A percentile compares a stretch with the other conserved stretches of the same genome.
Conservation (phyloP, 2,888 invertebrate species). For the Phyto melanocephala region DNA sequence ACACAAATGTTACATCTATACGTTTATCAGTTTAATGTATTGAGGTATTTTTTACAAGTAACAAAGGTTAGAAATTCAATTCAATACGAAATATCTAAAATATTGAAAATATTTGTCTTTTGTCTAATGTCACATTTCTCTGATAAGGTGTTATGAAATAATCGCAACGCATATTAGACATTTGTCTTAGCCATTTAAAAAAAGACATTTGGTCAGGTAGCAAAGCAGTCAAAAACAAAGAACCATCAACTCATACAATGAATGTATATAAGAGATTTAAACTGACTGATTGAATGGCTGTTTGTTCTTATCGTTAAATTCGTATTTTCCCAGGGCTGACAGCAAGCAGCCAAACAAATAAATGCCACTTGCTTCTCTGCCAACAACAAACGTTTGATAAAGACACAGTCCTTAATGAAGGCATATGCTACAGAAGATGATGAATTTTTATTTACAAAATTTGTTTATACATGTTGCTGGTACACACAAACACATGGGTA, state of each 20-base stretch:
- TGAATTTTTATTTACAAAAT: slow-evolving; percentile 48
- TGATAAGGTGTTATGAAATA: slow-evolving; percentile 65
- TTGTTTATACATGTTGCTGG: too few relatives aligned
- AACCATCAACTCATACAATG: slow-evolving; percentile 5
- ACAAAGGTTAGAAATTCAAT: too few relatives aligned
- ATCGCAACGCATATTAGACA: slow-evolving; percentile 65
- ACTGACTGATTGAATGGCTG: slow-evolving; percentile 12
- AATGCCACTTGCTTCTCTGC: slow-evolving; percentile 34
- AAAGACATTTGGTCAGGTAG: slow-evolving; percentile 45
- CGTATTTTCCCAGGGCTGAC: slow-evolving; percentile 49
- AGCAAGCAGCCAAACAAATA: slow-evolving; percentile 5
- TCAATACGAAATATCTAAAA: too few relatives aligned
- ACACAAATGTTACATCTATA: not conserved
- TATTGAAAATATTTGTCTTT: slow-evolving; percentile 52
- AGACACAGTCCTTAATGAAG: slow-evolving; percentile 45
- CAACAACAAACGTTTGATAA: slow-evolving; percentile 35
- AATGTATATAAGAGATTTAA: not conserved
- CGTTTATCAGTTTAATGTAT: slow-evolving; percentile 3
- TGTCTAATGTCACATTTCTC: slow-evolving; percentile 62
- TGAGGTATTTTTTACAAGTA: not conserved
- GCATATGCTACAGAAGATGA: slow-evolving; percentile 53
- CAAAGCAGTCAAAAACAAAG: slow-evolving; percentile 22
- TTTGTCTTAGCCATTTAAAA: slow-evolving; percentile 58
- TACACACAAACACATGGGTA: too few relatives aligned
- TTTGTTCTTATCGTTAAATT: slow-evolving; percentile 43